A percentile compares a stretch with the other conserved stretches of the same genome.
Conservation (phyloP, 92 coral and sea anemone species). For the Zoanthus sansibaricus region DNA sequence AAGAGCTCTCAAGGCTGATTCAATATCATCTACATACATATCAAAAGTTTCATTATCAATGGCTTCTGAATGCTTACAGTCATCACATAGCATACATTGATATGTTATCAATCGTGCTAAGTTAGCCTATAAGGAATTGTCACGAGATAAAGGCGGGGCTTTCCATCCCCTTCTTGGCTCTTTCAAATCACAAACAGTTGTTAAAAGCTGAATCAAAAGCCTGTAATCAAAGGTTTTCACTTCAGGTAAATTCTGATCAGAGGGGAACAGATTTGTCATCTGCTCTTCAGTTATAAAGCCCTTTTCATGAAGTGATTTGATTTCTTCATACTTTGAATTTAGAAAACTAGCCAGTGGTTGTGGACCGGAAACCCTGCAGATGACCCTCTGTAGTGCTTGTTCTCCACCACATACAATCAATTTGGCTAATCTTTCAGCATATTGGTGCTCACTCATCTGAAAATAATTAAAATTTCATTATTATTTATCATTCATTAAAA, state of each 20-base stretch:
- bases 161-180: constrained; percentile 28
- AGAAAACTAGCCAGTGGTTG: constrained; percentile 7
- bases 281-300: constrained; percentile 24
- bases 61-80: no score
- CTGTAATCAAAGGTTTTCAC: constrained; percentile 3
- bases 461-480: background rate
- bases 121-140: constrained; percentile 11
- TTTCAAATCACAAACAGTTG: constrained; percentile 11
- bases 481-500: no score
- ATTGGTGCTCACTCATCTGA: background rate
- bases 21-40: background rate
- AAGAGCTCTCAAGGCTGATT: background rate
- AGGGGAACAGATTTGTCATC: background rate
- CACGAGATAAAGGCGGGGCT: background rate
- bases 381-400: background rate
- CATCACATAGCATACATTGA: background rate
- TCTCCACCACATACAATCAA: constrained; percentile 1
- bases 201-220: background rate
- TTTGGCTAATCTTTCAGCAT: background rate
- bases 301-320: background rate
- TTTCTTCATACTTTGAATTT: background rate
- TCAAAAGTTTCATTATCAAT: background rate
- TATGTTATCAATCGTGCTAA: constrained; percentile 17
- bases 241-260: constrained; percentile 18
- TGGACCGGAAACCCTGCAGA: background rate